These are phyloP conservation scores for Eilema caniola DNA, from an alignment of 2,888 invertebrate species.

Conservation along the genomic window DNA sequence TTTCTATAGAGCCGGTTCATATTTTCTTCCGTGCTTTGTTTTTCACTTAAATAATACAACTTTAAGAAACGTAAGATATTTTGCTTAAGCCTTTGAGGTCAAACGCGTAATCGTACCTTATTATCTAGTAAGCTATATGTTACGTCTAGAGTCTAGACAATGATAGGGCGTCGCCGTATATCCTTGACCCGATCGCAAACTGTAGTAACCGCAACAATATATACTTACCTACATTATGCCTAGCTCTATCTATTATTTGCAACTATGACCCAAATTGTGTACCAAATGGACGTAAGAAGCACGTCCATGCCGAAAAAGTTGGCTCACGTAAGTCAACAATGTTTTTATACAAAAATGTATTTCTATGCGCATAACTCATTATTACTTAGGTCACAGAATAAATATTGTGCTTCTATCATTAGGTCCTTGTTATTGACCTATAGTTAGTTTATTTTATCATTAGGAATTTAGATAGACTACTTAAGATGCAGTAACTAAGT, in stretches of 20 bases:
- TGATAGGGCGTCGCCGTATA: slow-evolving; percentile 30
- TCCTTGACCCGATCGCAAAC: slow-evolving; percentile 42
- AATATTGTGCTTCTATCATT: too few species aligned
- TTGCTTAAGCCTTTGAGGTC: slow-evolving; percentile 18
- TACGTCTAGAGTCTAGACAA: slow-evolving; percentile 23
- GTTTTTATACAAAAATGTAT: too few species aligned
- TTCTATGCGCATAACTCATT: too few species aligned
- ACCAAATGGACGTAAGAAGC: neutral
- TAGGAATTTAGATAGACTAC: too few species aligned
- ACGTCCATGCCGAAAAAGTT: neutral
- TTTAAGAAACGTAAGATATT: neutral
- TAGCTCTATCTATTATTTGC: neutral
- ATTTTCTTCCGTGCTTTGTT: neutral
- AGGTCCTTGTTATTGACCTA: too few species aligned
- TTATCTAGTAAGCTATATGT: slow-evolving; percentile 10
- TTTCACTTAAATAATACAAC: too few species aligned
- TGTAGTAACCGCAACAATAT: slow-evolving; percentile 7
- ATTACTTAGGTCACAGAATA: neutral
- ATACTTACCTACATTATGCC: neutral
- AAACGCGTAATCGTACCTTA: slow-evolving; percentile 17
- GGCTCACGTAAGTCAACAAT: slow-evolving; percentile 1
- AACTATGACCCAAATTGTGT: slow-evolving; percentile 1
- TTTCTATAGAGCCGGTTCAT: too few species aligned
- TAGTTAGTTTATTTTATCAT: too few species aligned
- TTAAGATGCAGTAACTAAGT: too few species aligned